Conservation (phyloP, 2,113 vertebrate genomes). For the Hippocampus guttulatus region DNA sequence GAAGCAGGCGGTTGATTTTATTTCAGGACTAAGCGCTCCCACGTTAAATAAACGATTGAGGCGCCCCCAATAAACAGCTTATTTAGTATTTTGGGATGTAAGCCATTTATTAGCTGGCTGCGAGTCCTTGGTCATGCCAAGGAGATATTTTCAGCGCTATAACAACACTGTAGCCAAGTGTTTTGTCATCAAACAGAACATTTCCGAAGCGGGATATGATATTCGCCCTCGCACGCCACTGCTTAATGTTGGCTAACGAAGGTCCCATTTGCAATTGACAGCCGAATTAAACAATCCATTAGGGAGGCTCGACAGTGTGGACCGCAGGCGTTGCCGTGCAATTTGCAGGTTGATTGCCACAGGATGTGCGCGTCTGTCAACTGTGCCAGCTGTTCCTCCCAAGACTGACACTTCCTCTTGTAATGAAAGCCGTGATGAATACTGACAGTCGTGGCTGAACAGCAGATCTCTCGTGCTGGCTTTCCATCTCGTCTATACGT, state of each 20-base stretch:
- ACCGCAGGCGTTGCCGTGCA: conserved; percentile 20
- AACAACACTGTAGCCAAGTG: conserved; percentile 30
- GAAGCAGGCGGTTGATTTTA: too few relatives aligned
- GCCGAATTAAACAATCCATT: conserved; percentile 49
- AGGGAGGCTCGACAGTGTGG: conserved; percentile 20
- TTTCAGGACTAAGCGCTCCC: too few relatives aligned
- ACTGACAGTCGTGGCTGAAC: background rate
- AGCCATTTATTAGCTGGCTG: conserved; percentile 14
- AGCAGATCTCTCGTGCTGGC: background rate
- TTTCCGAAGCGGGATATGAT: conserved; percentile 51
- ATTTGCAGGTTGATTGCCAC: conserved; percentile 30
- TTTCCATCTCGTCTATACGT: too few relatives aligned
- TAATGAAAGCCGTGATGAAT: conserved; percentile 11
- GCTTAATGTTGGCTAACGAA: conserved; percentile 38
- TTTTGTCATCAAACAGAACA: conserved; percentile 38
- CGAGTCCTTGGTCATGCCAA: conserved; percentile 13
- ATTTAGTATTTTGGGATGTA: background rate
- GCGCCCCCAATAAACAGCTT: background rate
- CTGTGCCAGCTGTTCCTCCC: conserved; percentile 29
- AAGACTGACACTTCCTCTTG: conserved; percentile 19
- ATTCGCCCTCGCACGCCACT: conserved; percentile 36
- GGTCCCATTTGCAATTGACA: conserved; percentile 53
- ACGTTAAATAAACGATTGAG: background rate
- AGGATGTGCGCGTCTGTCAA: background rate
- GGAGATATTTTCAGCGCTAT: conserved; percentile 3